Evolutionary conservation across 1,140 invertebrate genomes (phyloP).

Genomic region (Tetranychus cinnabarinus): DNA sequence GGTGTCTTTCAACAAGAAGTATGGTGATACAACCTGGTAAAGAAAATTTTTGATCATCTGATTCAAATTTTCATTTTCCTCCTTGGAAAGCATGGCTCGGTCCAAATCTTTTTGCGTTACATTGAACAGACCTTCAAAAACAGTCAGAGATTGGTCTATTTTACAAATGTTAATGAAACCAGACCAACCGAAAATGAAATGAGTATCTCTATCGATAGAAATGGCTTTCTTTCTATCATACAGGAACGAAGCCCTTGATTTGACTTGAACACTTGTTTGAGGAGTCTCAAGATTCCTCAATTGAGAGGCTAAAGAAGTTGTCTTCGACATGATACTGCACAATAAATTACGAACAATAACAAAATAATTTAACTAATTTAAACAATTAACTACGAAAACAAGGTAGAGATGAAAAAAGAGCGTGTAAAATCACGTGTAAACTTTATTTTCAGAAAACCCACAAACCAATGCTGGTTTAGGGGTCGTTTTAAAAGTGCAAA

Average conservation of each 20-base stretch:
- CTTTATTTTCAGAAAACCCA: too few relatives aligned
- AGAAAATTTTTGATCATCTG: slow-evolving; percentile 52
- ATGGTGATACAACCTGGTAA: slow-evolving; percentile 46
- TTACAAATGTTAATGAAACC: slow-evolving; percentile 55
- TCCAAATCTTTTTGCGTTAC: slow-evolving; percentile 44
- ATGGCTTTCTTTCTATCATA: slow-evolving; percentile 73
- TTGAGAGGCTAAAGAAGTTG: background rate
- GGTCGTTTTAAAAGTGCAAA: too few relatives aligned
- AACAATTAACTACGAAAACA: too few relatives aligned
- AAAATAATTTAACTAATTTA: too few relatives aligned
- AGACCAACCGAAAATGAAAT: slow-evolving; percentile 52
- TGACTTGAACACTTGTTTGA: slow-evolving; percentile 40
- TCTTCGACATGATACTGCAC: background rate
- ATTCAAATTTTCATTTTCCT: slow-evolving; percentile 50
- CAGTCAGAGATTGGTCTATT: slow-evolving; percentile 39
- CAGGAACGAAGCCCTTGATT: slow-evolving; percentile 49
- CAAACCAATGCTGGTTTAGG: too few relatives aligned
- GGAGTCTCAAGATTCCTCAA: slow-evolving; percentile 30
- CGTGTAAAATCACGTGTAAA: too few relatives aligned
- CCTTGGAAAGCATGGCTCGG: slow-evolving; percentile 43
- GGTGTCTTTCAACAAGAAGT: slow-evolving; percentile 52
- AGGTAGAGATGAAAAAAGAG: too few relatives aligned
- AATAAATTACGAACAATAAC: too few relatives aligned
- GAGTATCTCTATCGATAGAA: slow-evolving; percentile 47
- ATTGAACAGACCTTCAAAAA: slow-evolving; percentile 53